phyloP scores from a whole-genome alignment of 1,140 invertebrate genomes.

The Drosophila navojoa region DNA sequence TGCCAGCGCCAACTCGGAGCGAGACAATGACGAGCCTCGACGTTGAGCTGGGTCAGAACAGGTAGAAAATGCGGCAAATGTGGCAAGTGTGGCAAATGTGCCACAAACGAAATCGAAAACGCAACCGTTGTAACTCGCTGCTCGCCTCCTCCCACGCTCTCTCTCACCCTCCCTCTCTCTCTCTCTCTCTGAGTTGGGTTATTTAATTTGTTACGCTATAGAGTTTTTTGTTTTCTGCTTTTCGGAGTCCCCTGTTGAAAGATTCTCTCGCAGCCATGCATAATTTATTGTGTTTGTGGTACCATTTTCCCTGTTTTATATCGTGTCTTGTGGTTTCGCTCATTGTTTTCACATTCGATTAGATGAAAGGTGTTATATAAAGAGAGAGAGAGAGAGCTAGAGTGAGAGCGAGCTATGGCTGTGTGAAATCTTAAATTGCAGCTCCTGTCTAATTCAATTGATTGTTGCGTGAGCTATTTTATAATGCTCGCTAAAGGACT shows the following conservation, averaged over 20 bases:
- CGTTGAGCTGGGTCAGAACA: conserved; percentile 69
- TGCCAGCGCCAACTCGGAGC: conserved; percentile 19
- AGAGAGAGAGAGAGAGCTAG: neutral
- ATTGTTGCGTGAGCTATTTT: conserved; percentile 70
- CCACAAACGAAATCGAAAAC: conserved; percentile 69
- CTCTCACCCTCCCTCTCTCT: conserved; percentile 32
- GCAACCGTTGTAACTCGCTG: conserved; percentile 41
- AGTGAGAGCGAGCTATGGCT: neutral
- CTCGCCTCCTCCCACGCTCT: neutral
- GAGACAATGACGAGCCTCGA: conserved; percentile 71
- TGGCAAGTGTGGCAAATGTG: conserved; percentile 39
- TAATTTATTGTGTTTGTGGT: conserved; percentile 67
- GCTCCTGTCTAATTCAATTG: conserved; percentile 58
- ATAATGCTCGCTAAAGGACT: conserved; percentile 37
- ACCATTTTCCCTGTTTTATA: conserved; percentile 16
- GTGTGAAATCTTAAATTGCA: conserved; percentile 81
- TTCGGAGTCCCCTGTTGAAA: conserved; percentile 52
- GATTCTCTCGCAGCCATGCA: conserved; percentile 58
- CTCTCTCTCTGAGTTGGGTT: conserved; percentile 51
- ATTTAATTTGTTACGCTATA: conserved; percentile 75
- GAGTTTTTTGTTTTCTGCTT: conserved; percentile 18
- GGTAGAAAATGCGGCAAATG: conserved; percentile 51
- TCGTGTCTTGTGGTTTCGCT: conserved; percentile 49
- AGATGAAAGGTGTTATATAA: conserved; percentile 64
- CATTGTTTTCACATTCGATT: conserved; percentile 56